Evolutionary conservation across 1,140 invertebrate genomes (phyloP).

Genomic region (Halyomorpha halys): DNA sequence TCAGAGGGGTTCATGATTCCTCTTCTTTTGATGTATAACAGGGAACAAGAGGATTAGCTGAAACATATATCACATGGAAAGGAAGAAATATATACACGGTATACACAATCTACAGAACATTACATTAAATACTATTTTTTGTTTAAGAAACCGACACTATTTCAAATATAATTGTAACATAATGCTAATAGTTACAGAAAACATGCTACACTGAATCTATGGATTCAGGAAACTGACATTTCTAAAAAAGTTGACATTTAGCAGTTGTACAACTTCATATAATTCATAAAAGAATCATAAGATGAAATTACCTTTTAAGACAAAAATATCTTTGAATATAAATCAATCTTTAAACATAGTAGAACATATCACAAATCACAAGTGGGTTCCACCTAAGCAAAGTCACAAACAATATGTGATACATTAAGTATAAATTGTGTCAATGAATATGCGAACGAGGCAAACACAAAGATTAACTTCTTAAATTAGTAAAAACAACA

Average conservation of each 20-base stretch:
- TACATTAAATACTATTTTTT: background rate
- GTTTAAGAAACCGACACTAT: too few relatives aligned
- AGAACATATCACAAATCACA: constrained; percentile 10
- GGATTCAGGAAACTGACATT: too few relatives aligned
- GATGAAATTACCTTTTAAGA: constrained; percentile 9
- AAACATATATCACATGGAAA: constrained; percentile 25
- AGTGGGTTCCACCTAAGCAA: constrained; percentile 1
- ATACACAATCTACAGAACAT: constrained; percentile 1
- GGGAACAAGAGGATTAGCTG: constrained; percentile 18
- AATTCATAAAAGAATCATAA: too few relatives aligned
- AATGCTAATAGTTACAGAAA: too few relatives aligned
- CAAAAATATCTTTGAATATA: background rate
- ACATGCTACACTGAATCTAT: too few relatives aligned
- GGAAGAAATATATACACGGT: constrained; percentile 12
- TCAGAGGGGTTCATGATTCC: constrained; percentile 62
- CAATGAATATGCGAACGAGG: too few relatives aligned
- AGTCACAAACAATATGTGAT: background rate
- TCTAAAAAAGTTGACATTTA: too few relatives aligned
- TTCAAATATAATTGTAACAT: too few relatives aligned
- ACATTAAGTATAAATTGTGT: constrained; percentile 8
- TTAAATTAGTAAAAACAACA: background rate
- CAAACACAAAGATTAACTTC: too few relatives aligned
- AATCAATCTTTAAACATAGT: constrained; percentile 16
- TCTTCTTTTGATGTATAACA: constrained; percentile 24
- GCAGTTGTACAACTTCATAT: too few relatives aligned